Conservation (phyloP, 2,888 invertebrate species). For the Idaea aversata region DNA sequence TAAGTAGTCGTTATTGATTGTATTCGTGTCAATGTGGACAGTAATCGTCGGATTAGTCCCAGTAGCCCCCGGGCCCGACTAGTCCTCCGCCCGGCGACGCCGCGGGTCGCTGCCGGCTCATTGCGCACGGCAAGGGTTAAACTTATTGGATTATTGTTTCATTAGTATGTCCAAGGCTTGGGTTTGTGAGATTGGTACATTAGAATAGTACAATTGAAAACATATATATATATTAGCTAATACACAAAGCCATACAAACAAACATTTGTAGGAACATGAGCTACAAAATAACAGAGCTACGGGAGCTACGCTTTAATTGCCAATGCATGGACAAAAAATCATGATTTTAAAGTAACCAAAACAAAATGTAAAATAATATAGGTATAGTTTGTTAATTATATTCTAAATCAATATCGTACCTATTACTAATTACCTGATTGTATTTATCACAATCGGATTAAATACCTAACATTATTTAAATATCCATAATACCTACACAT, state of each 20-base stretch:
- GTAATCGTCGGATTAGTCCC: neutral
- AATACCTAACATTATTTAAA: neutral
- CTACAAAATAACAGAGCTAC: no score
- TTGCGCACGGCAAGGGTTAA: neutral
- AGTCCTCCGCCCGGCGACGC: neutral
- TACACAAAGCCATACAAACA: neutral
- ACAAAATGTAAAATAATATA: no score
- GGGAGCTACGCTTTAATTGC: no score
- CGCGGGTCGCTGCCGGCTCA: neutral
- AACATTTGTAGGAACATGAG: no score
- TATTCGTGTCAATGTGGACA: neutral
- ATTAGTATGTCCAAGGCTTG: neutral
- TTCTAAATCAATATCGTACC: no score
- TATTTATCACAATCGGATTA: neutral
- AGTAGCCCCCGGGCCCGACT: neutral
- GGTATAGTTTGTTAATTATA: no score
- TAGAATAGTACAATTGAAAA: neutral
- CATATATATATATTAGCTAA: neutral
- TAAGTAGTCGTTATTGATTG: constrained; percentile 1
- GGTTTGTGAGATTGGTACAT: neutral
- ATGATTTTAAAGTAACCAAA: no score
- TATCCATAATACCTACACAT: neutral
- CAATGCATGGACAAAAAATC: no score
- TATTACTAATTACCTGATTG: neutral
- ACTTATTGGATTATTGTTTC: constrained; percentile 1